Base-by-base conservation (phyloP, 2,888 invertebrate genomes). In the Cataglyphis livida region DNA sequence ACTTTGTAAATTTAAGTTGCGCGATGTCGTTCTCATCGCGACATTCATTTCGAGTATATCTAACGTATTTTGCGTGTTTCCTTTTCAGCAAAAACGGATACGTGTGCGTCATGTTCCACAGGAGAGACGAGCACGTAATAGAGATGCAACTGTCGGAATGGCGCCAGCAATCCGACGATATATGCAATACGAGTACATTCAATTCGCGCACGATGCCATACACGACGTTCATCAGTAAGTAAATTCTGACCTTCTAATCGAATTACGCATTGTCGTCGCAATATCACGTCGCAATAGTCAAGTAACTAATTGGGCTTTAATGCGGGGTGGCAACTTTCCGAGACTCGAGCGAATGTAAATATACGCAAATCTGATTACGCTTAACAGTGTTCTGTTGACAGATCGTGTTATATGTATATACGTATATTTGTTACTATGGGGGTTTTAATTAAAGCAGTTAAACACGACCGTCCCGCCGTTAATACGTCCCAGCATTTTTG, bases 101-200 rank as follows among this genome's bases (percentile, higher is more conserved):
- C 94, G 96, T 97, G 38, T 98, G 98, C 94, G 96, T 98, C 95
- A 95, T 96, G 87, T 96, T 97, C 94, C 96, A 96, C 94, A 96
- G 96, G 66, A 96, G 97, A 81, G 97, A 96, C 89, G 95, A 96
- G 82, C 96, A 96, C 91, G 97, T 98, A 65, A 96, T 98, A 89
- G 97, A 97, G 95, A 95, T 97, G 90, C 97, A 97, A 92, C 96
- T 96, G 91, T 96, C 97, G 81, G 90, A 91, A 82, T 94, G 94
- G 94, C 93, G 93, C 83, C 92, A 93, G 71, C 92, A 92, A 82
- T 96, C 97, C 12, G 96, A 97, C 88, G 96, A 97, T 91, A 97
- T 97, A 1, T 97, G 97, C 95, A 94, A 95, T 12, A 88, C 92
- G 86, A 91, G 87, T 85, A 95, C 95, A 90, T 96, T 96, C 92